Conservation (phyloP, 2,888 invertebrate genomes). For the Eupithecia inturbata region DNA sequence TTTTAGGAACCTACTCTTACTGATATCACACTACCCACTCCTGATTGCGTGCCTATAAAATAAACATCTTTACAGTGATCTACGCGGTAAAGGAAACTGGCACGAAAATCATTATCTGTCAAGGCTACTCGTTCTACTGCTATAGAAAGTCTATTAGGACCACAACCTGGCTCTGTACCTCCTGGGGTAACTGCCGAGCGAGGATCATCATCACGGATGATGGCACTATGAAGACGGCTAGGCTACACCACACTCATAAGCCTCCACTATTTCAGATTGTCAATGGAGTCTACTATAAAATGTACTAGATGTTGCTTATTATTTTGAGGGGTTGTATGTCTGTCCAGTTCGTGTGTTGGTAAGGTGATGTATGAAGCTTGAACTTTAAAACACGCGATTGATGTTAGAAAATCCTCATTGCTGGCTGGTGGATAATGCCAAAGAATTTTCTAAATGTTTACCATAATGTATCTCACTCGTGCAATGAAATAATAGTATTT, state of each 20-base stretch:
- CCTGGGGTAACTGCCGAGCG: not conserved
- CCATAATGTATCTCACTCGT: not conserved
- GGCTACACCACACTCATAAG: conserved; percentile 14
- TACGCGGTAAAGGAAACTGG: not conserved
- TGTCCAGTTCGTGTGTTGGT: not conserved
- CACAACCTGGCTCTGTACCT: not conserved
- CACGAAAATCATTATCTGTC: not conserved
- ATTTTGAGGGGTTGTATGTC: not conserved
- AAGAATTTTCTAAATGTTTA: not conserved
- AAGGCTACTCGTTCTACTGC: conserved; percentile 8
- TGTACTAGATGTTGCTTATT: not conserved
- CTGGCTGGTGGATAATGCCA: not conserved
- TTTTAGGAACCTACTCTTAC: not conserved
- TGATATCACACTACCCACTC: not conserved
- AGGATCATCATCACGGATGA: not conserved
- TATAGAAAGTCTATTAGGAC: conserved; percentile 2
- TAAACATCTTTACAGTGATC: not conserved
- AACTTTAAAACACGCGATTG: not conserved
- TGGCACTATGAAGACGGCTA: conserved; percentile 17
- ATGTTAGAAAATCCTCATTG: not conserved
- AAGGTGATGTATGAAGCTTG: not conserved
- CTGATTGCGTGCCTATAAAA: not conserved
- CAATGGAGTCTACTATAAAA: conserved; percentile 26
- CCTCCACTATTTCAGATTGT: conserved; percentile 22
- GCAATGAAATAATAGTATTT: not conserved